phyloP scores from a whole-genome alignment of 1,140 invertebrate genomes.

The Melanaphis sacchari region DNA sequence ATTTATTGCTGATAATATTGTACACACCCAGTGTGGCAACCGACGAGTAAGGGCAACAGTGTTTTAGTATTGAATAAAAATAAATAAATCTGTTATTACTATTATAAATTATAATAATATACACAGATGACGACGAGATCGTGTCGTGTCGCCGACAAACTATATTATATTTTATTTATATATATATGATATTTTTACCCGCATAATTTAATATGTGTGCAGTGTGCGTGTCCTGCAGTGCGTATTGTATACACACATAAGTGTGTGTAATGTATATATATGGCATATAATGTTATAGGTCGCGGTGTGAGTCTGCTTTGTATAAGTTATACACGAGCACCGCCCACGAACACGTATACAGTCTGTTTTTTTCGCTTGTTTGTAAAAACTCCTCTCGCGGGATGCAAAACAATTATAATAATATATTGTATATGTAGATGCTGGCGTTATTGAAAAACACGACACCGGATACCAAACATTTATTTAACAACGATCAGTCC shows the following conservation, averaged over 20 bases:
- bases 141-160: background rate
- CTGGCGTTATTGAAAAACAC: background rate
- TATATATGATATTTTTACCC: background rate
- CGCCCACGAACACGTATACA: background rate
- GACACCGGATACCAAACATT: background rate
- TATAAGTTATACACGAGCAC: background rate
- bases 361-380: background rate
- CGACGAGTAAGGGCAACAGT: background rate
- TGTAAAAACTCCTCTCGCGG: background rate
- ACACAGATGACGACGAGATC: background rate
- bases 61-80: background rate
- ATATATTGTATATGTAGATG: background rate
- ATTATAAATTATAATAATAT: background rate
- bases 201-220: conserved; percentile 1
- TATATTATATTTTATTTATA: background rate
- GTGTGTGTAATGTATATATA: background rate
- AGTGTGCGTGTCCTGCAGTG: background rate
- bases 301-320: background rate
- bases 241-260: too few relatives aligned
- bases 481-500: background rate
- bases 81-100: background rate
- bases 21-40: background rate
- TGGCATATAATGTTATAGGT: background rate
- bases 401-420: background rate
- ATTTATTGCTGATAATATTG: background rate